These are phyloP conservation scores for Leptinotarsa undecemlineata DNA, from an alignment of 1,140 invertebrate genomes.

Conservation along the genomic window DNA sequence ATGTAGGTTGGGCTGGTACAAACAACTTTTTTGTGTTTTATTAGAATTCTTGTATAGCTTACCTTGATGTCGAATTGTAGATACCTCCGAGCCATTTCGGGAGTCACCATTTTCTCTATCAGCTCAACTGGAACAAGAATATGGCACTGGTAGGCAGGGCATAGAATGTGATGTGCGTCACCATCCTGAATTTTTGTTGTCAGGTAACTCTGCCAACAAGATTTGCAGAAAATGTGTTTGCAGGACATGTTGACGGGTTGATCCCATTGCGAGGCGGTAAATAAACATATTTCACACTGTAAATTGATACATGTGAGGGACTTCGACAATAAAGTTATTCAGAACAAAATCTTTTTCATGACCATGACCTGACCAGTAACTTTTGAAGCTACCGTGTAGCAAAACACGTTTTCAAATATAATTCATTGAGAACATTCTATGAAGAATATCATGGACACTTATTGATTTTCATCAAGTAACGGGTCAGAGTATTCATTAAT, in stretches of 20 bases:
- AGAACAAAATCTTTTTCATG: no score
- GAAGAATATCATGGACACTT: no score
- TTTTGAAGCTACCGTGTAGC: no score
- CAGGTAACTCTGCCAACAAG: conserved; percentile 72
- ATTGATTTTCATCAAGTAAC: no score
- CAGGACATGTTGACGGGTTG: conserved; percentile 60
- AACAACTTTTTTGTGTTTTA: no score
- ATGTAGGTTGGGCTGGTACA: no score
- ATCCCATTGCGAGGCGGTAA: conserved; percentile 52
- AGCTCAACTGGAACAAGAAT: conserved; percentile 71
- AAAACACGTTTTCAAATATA: no score
- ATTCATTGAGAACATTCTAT: no score
- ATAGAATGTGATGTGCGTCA: conserved; percentile 69
- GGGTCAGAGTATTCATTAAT: no score
- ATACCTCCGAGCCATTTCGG: conserved; percentile 69
- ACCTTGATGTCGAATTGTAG: conserved; percentile 77
- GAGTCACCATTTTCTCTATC: conserved; percentile 69
- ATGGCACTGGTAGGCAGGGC: conserved; percentile 69
- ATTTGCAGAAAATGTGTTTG: conserved; percentile 67
- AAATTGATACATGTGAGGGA: conserved; percentile 19
- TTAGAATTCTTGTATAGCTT: conserved; percentile 1
- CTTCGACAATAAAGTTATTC: no score
- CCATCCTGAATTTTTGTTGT: conserved; percentile 71
- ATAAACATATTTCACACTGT: conserved; percentile 71
- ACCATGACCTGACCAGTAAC: no score